Base-by-base conservation (phyloP, 2,113 vertebrate species). In the Bubo bubo region DNA sequence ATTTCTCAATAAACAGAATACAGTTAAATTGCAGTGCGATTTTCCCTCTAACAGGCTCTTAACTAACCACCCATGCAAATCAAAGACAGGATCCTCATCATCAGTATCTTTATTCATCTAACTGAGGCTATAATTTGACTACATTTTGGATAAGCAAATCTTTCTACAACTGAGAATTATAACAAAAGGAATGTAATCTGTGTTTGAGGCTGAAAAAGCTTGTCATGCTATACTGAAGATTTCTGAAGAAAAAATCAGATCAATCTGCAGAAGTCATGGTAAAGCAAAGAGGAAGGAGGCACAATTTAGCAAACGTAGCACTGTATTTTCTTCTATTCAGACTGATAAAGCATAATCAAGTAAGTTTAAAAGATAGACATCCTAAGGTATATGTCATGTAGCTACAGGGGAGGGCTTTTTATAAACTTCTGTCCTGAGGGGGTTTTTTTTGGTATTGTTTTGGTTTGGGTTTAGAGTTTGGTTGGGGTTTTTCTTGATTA, bases 401-500 rank as follows among this genome's bases (percentile, higher is more conserved):
- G 5, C 2, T 73, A 52, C 14, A 60, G 11, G 8, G 3, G 6
- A 45, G 8, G 19, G 13, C 4, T 14, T 64, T 37, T 52, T 18
- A 43, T 19, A 39, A 63, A 17, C 2, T 26, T 56, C n/a, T 27
- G 3, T 28, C 18, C 9, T 39, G 18, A 27, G 8, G 12, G 2
- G 2, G 4, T 63, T 67, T 56, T 37, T 60, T 67, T 50, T 37
- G 43, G 3, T 59, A 7, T 12, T 30, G 4, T n/a, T 62, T 45
- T 59, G 1, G 1, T 8, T 39, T 37, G 7, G 4, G 8, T 14
- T 52, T 88, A 18, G 11, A 4, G 2, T 64, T 63, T 50, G 5
- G 14, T 55, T 32, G 14, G 20, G 12, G 6, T 32, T 12, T 63
- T 45, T 66, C 71, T 11, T 15, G 7, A 7, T 14, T 53, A 4